phyloP scores from a whole-genome alignment of 2,888 invertebrate species.

The Drosophila monieri region DNA sequence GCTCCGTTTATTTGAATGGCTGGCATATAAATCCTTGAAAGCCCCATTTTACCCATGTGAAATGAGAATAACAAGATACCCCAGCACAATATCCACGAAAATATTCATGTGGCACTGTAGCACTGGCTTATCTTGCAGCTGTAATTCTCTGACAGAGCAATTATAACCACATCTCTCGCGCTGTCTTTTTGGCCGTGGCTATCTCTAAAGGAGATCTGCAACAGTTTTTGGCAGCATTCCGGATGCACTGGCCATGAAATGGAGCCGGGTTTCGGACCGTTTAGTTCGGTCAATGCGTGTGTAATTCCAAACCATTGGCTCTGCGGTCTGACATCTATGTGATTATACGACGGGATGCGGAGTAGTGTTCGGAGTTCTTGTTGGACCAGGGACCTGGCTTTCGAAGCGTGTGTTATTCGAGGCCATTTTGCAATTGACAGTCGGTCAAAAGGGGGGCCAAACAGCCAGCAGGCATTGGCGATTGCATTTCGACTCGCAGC shows the following conservation, averaged over 20 bases:
- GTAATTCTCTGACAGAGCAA: slow-evolving; percentile 46
- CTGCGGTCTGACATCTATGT: slow-evolving; percentile 39
- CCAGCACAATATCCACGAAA: slow-evolving; percentile 10
- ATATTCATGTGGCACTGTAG: slow-evolving; percentile 13
- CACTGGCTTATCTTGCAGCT: slow-evolving; percentile 35
- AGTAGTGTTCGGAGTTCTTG: neutral
- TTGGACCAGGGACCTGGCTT: neutral
- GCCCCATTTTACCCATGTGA: neutral
- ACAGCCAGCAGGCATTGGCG: slow-evolving; percentile 51
- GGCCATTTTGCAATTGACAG: slow-evolving; percentile 74
- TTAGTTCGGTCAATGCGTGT: slow-evolving; percentile 67
- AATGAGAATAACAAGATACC: slow-evolving; percentile 22
- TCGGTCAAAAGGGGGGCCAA: slow-evolving; percentile 45
- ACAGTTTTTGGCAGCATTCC: slow-evolving; percentile 43
- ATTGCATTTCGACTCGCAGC: slow-evolving; percentile 49
- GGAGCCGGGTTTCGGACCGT: slow-evolving; percentile 44
- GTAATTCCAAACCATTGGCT: slow-evolving; percentile 59
- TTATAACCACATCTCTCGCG: slow-evolving; percentile 35
- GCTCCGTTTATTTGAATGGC: neutral
- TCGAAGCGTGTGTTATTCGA: slow-evolving; percentile 56
- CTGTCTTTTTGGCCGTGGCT: slow-evolving; percentile 20
- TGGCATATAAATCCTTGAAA: neutral
- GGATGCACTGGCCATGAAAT: slow-evolving; percentile 41
- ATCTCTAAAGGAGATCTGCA: slow-evolving; percentile 27
- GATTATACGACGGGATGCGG: slow-evolving; percentile 36